Base-by-base conservation (phyloP, 2,797 vertebrate species). In the Sebastes cheni region DNA sequence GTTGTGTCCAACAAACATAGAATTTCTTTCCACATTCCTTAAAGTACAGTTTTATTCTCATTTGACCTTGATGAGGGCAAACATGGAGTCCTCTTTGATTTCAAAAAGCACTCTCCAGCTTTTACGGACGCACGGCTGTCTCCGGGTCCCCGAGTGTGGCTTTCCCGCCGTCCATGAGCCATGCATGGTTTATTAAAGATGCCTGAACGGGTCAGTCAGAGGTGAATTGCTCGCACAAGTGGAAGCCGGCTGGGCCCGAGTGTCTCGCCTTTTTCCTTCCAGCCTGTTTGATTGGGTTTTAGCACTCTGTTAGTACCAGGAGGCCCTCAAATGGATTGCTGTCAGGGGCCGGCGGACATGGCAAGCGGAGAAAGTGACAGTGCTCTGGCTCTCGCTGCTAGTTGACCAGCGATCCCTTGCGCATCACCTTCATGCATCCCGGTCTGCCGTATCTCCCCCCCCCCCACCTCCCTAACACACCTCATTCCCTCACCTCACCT, bases 251-350 rank as follows among this genome's bases (percentile, higher is more conserved):
- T 72, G 80, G 81, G 82, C 62, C 79, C 1, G 25, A 72, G 83
- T 34, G 70, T 84, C 88, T 89, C 23, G 61, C 71, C 76, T 81
- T 83, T 83, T 68, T 39, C 83, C 67, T 86, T 85, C 62, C 87
- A 87, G 89, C 75, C 82, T 72, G 83, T 90, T 87, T 93, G 92
- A 94, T 94, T 92, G 88, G 90, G 90, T 93, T 93, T 94, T 91
- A 94, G 89, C 93, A 90, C 90, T 90, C 87, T 80, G 80, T 93
- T 92, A 89, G 90, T 85, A 85, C 83, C 84, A 54, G 82, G 81
- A 85, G 80, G 82, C 86, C 86, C 86, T 86, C 85, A 88, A 89
- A 94, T 90, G 89, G 91, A 93, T 91, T 92, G 88, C 90, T 95
- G 92, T 93, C 92, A 88, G 79, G 42, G 86, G 70, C 60, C 69